A percentile compares a stretch with the other conserved stretches of the same genome.
Evolutionary conservation across 2,113 vertebrate genomes (phyloP).

Genomic region (Okapia johnstoni): DNA sequence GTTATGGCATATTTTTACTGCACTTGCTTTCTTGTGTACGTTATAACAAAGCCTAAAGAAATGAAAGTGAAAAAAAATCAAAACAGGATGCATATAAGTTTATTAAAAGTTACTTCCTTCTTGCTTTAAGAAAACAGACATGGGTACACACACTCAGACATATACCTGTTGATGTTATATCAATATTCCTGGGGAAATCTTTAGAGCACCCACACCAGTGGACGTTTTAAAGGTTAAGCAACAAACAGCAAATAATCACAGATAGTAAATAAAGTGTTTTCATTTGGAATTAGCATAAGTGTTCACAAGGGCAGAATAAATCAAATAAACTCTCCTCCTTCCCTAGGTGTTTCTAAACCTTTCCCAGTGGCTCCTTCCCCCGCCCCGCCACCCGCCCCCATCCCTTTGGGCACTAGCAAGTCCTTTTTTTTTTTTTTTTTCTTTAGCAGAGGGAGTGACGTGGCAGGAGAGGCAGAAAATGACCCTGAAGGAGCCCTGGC

Average conservation of each 20-base stretch:
- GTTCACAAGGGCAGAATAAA: neutral
- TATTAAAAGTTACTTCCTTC: neutral
- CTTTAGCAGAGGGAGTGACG: conserved; percentile 72
- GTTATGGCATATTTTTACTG: neutral
- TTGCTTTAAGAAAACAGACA: neutral
- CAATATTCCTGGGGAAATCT: neutral
- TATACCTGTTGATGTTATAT: neutral
- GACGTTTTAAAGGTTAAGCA: neutral
- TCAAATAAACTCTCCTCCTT: neutral
- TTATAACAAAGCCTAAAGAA: neutral
- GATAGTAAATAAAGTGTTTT: neutral
- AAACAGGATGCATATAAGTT: neutral
- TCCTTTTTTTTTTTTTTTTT: neutral
- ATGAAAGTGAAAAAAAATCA: neutral
- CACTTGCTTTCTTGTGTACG: neutral
- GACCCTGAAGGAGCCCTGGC: conserved; percentile 56
- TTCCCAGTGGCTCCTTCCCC: neutral
- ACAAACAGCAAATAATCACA: neutral
- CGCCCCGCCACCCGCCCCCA: neutral
- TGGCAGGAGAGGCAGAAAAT: conserved; percentile 76
- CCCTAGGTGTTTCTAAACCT: neutral
- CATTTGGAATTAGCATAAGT: neutral
- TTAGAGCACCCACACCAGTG: neutral
- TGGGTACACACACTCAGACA: neutral
- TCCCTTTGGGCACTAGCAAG: neutral